Percentiles rank a stretch among this genome's conserved stretches.
Conservation (phyloP, 2,888 invertebrate species). For the Chironomus tentans region DNA sequence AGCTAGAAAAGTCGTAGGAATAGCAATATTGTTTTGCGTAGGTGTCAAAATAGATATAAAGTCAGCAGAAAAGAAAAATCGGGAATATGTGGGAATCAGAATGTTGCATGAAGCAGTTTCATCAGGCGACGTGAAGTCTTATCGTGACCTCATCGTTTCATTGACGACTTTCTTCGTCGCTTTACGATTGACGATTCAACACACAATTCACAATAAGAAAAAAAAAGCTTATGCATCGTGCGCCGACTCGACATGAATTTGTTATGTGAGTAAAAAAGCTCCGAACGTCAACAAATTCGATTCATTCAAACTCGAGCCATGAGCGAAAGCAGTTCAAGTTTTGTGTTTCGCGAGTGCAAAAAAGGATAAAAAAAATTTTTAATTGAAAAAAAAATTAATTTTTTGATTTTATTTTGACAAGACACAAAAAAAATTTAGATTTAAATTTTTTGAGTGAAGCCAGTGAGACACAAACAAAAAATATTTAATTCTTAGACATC, state of each 20-base stretch:
- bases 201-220: too few species aligned
- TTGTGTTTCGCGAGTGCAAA: background rate
- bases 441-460: background rate
- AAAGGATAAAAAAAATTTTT: background rate
- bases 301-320: background rate
- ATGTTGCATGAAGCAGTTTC: too few species aligned
- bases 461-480: too few species aligned
- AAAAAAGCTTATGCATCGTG: too few species aligned
- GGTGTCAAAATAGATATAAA: too few species aligned
- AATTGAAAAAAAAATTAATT: background rate
- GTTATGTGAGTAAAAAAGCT: background rate
- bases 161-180: slow-evolving; percentile 1
- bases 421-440: background rate
- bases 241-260: too few species aligned
- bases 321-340: slow-evolving; percentile 8
- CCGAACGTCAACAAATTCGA: background rate
- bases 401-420: background rate
- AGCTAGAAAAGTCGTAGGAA: too few species aligned
- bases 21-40: too few species aligned
- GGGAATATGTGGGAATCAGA: too few species aligned
- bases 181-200: too few species aligned
- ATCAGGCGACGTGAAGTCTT: background rate
- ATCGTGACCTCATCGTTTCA: slow-evolving; percentile 10
- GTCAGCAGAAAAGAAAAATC: too few species aligned
- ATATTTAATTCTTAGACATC: too few species aligned